Conservation (phyloP, 1,140 invertebrate genomes). For the Diuraphis noxia region DNA sequence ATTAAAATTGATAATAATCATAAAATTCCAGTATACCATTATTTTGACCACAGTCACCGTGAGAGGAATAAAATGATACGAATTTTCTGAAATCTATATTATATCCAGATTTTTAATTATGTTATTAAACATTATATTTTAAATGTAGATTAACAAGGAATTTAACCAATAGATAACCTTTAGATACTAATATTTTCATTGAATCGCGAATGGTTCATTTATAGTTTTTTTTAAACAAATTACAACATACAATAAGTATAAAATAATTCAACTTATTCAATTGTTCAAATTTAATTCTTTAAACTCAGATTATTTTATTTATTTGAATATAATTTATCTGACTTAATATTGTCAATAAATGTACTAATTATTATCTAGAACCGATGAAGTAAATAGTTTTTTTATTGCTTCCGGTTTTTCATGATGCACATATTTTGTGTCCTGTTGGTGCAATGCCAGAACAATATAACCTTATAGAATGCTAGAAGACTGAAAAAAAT, state of each 20-base stretch:
- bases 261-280: background rate
- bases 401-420: conserved; percentile 21
- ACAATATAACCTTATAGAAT: conserved; percentile 4
- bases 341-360: background rate
- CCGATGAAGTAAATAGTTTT: background rate
- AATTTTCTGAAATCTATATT: background rate
- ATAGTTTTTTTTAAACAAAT: background rate
- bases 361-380: background rate
- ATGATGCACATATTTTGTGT: background rate
- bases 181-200: background rate
- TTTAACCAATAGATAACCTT: background rate
- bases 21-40: background rate
- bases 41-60: background rate
- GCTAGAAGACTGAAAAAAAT: background rate
- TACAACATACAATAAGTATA: background rate
- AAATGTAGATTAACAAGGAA: background rate
- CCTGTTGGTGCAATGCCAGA: background rate
- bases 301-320: background rate
- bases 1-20: background rate
- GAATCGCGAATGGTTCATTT: background rate
- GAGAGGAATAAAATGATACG: background rate
- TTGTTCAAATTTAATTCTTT: background rate
- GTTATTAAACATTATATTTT: background rate
- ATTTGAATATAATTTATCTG: background rate
- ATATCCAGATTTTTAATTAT: background rate